Evolutionary conservation across 2,797 vertebrate genomes (phyloP).

Genomic region (Bothrops alternatus): DNA sequence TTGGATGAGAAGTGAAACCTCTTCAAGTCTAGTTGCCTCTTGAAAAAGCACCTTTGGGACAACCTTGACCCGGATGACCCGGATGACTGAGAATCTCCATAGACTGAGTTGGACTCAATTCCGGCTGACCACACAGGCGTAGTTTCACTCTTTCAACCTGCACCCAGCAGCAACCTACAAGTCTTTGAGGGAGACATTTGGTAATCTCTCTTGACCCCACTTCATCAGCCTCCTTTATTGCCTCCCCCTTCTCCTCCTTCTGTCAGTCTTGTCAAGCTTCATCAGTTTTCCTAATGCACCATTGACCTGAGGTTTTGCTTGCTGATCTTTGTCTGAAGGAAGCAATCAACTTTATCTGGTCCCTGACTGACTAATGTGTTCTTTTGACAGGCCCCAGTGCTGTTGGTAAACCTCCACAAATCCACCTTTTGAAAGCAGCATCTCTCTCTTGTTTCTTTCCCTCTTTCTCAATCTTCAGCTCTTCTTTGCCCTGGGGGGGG

Average conservation of each 20-base stretch:
- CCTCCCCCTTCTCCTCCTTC: neutral
- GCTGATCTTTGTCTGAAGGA: neutral
- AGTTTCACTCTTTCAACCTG: neutral
- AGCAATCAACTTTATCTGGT: neutral
- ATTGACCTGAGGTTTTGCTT: neutral
- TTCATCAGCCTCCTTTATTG: neutral
- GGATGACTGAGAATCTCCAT: neutral
- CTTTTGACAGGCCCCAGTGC: neutral
- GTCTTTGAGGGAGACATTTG: neutral
- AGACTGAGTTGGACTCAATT: neutral
- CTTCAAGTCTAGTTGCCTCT: neutral
- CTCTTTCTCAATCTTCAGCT: neutral
- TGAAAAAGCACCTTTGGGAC: neutral
- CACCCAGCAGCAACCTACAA: neutral
- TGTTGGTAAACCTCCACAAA: neutral
- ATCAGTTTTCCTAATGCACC: neutral
- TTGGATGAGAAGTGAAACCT: too few species aligned
- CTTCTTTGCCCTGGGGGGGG: neutral
- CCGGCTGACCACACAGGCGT: neutral
- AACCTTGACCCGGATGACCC: neutral
- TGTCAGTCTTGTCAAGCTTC: neutral
- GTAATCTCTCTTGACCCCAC: neutral
- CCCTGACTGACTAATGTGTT: neutral
- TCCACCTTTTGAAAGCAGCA: neutral
- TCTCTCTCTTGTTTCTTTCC: neutral